phyloP scores from a whole-genome alignment of 2,797 vertebrate genomes.

The Pempheris klunzingeri region DNA sequence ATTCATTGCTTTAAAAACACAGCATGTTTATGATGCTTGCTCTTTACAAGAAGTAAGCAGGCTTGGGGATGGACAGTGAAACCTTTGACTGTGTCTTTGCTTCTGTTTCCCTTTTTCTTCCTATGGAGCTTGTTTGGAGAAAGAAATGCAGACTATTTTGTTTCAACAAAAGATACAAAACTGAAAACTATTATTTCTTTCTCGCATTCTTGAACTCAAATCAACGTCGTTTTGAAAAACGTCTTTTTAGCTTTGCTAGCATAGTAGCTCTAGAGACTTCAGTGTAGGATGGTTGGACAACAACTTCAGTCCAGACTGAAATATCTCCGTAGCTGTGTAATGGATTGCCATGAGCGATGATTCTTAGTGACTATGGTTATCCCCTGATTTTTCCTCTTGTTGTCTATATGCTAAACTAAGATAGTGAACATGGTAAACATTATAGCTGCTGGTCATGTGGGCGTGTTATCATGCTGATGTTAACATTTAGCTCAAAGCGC shows the following conservation, averaged over 20 bases:
- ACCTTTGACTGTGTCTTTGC: conserved; percentile 2
- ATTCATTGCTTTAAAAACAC: conserved; percentile 62
- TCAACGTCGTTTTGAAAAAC: too few relatives aligned
- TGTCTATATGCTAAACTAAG: not conserved
- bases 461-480: not conserved
- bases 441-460: not conserved
- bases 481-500: not conserved
- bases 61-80: conserved; percentile 45
- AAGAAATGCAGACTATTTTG: conserved; percentile 24
- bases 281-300: not conserved
- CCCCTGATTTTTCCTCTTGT: not conserved
- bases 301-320: not conserved
- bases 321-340: not conserved
- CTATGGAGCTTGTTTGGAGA: conserved; percentile 36
- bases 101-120: conserved; percentile 7
- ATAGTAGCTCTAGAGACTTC: not conserved
- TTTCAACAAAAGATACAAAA: conserved; percentile 34
- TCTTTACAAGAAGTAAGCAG: conserved; percentile 52
- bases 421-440: not conserved
- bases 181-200: too few relatives aligned
- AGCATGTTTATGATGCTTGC: conserved; percentile 62
- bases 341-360: not conserved
- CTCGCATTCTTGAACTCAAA: too few relatives aligned
- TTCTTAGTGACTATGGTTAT: conserved; percentile 7
- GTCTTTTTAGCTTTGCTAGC: not conserved